Conservation (phyloP, 1,140 invertebrate species). For the Megathymus violae region DNA sequence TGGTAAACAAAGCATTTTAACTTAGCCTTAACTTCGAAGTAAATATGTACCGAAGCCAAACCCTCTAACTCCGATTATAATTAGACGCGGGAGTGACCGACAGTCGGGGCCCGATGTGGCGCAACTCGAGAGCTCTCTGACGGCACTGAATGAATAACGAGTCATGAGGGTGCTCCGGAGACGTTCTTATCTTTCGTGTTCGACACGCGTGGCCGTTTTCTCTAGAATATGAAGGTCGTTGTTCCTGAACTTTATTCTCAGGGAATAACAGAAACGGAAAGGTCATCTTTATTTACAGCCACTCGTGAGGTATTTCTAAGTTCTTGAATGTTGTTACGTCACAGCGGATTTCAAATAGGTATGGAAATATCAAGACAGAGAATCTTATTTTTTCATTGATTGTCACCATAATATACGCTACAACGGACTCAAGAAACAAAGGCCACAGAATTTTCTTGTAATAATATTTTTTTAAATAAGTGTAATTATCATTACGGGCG, state of each 20-base stretch:
- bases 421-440: too few species aligned
- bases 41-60: conserved; percentile 15
- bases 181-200: conserved; percentile 31
- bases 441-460: too few species aligned
- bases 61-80: conserved; percentile 36
- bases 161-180: conserved; percentile 21
- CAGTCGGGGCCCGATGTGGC: conserved; percentile 28
- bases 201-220: conserved; percentile 25
- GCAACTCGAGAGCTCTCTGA: conserved; percentile 29
- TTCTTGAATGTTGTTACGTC: too few species aligned
- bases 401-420: too few species aligned
- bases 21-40: not conserved
- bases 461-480: too few species aligned
- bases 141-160: conserved; percentile 36
- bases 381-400: too few species aligned
- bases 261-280: not conserved
- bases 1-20: not conserved
- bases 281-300: not conserved
- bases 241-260: not conserved
- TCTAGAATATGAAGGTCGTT: conserved; percentile 24
- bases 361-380: too few species aligned
- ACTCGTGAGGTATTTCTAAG: not conserved
- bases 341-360: too few species aligned
- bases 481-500: too few species aligned
- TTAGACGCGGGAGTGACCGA: conserved; percentile 20